Base-by-base conservation (phyloP, 2,113 vertebrate species). In the Azemiops feae region DNA sequence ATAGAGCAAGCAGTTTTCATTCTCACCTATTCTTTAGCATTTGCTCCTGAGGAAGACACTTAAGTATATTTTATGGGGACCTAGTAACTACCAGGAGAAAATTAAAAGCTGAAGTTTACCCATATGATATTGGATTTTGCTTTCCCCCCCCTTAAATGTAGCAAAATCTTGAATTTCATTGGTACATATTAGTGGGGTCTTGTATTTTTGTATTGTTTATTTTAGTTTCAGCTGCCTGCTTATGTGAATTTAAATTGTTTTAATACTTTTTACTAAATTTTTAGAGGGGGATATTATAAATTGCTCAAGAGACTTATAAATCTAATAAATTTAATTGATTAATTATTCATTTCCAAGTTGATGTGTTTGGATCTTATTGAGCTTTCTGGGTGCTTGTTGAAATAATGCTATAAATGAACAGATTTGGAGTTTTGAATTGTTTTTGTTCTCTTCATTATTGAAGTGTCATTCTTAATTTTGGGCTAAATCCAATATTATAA, bases 391-490 rank as follows among this genome's bases (percentile, higher is more conserved):
- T 86, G 34, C 30, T 88, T 92, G 22, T 53, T 88, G 23, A 34
- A 64, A 50, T 87, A 92, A 92, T 88, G 6, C 43, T 64, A 11
- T 39, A 25, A 14, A 64, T 64, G n/a, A 88, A 39, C 34, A 88
- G 12, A 23, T 45, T 30, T 4, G 11, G 27, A 23, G 14, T 43
- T 34, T 93, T 89, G 0, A 86, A 87, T 53, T 30, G 74, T 81
- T 81, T 39, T 81, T 81, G 16, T 43, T 74, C 6, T 74, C 69
- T 91, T 89, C 45, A 30, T 47, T 64, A 92, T 88, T 91, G 30
- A 95, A 60, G 27, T 94, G 93, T 91, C 34, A 34, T 81, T 81
- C 74, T 81, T 81, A 39, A 81, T 81, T 81, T 81, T 39, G 34
- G 18, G 7, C 7, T 81, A 81, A 81, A 81, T 74, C n/a, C 69